These are phyloP conservation scores for Drosophila robusta DNA, from an alignment of 2,888 invertebrate genomes.

Conservation along the genomic window DNA sequence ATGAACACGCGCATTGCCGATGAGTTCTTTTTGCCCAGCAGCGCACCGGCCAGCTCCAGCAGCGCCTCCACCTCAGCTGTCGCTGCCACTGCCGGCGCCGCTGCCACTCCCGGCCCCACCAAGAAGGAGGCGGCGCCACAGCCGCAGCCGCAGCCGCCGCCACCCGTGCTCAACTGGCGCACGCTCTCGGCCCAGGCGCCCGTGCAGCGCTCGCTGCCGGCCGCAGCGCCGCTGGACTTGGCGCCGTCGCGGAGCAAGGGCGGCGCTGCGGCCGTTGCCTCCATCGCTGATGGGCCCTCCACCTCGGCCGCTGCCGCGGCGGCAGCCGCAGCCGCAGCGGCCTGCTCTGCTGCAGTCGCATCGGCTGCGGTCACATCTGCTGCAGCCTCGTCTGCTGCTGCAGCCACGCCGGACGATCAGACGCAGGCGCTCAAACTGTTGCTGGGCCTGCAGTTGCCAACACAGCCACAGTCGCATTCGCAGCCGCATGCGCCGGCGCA, in stretches of 20 bases:
- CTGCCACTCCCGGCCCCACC: background rate
- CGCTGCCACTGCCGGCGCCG: background rate
- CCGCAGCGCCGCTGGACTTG: background rate
- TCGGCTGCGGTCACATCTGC: background rate
- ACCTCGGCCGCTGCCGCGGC: background rate
- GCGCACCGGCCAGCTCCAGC: background rate
- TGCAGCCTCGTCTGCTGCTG: background rate
- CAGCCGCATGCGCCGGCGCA: background rate
- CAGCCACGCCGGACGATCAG: constrained; percentile 41
- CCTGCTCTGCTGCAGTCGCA: no score
- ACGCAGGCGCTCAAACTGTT: constrained; percentile 64
- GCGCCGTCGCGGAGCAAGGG: background rate
- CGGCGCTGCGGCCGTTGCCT: background rate
- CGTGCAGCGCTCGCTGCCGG: background rate
- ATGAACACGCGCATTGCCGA: constrained; percentile 53
- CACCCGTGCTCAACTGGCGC: constrained; percentile 16
- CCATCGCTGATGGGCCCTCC: background rate
- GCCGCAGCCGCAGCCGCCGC: background rate
- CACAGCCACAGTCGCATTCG: background rate
- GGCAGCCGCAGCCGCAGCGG: background rate
- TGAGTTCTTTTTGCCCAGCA: constrained; percentile 43
- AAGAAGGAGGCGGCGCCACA: background rate
- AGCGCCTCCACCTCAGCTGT: background rate
- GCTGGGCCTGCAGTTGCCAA: constrained; percentile 54
- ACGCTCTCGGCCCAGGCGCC: constrained; percentile 12